Conservation (phyloP, 2,113 vertebrate genomes). For the Canis aureus region DNA sequence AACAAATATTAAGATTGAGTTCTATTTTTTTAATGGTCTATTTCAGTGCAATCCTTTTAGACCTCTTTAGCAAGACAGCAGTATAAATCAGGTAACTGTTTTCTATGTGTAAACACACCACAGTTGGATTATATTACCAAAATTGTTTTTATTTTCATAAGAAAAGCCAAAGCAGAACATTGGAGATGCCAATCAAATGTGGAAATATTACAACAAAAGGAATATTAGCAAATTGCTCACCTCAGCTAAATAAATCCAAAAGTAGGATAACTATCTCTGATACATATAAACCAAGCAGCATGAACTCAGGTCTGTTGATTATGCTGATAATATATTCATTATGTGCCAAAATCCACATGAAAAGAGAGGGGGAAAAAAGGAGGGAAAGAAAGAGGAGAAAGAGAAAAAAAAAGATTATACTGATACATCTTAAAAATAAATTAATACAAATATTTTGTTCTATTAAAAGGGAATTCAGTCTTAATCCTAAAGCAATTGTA, state of each 20-base stretch:
- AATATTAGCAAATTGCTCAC: background rate
- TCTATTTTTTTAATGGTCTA: background rate
- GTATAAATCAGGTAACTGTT: background rate
- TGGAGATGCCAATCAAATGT: background rate
- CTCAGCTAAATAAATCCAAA: background rate
- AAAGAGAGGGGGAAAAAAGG: background rate
- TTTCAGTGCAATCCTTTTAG: constrained; percentile 30
- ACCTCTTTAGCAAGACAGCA: background rate
- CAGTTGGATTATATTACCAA: background rate
- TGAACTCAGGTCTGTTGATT: background rate
- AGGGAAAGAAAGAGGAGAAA: background rate
- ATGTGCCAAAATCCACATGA: background rate
- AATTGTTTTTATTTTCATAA: background rate
- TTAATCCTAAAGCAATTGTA: background rate
- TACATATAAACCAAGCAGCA: background rate
- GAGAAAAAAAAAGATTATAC: background rate
- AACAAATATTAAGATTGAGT: constrained; percentile 34
- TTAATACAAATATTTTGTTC: background rate
- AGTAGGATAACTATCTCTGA: background rate
- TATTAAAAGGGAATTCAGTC: background rate
- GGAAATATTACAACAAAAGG: background rate
- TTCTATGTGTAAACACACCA: background rate
- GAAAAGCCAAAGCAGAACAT: background rate
- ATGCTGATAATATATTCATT: background rate
- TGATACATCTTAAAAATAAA: background rate